Evolutionary conservation across 2,888 invertebrate genomes (phyloP).

Genomic region (Holacanthella duospinosa): DNA sequence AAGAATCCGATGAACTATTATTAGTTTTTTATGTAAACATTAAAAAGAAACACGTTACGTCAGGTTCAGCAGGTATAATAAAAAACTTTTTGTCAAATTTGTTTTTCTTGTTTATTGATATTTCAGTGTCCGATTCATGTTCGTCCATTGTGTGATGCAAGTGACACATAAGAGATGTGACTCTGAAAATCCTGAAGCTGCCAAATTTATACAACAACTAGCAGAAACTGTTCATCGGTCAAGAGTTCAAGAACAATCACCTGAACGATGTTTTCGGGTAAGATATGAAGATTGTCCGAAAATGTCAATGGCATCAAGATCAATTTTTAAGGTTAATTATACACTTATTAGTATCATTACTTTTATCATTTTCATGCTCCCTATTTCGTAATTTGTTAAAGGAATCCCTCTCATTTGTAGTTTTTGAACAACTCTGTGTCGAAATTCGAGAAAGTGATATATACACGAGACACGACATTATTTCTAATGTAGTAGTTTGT

Average conservation of each 20-base stretch:
- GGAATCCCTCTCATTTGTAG: no score
- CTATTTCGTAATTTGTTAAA: no score
- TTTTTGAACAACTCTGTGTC: no score
- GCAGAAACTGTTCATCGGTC: conserved; percentile 26
- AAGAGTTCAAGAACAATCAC: conserved; percentile 17
- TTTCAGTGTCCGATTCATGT: conserved; percentile 26
- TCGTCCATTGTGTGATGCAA: conserved; percentile 26
- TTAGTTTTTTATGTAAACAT: no score
- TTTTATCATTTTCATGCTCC: no score
- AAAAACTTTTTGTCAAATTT: no score
- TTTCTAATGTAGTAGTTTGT: no score
- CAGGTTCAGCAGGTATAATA: no score
- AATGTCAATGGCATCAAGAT: neutral
- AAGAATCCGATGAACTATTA: no score
- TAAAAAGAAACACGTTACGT: no score
- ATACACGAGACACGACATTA: no score
- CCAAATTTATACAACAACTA: conserved; percentile 24
- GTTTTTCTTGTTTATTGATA: conserved; percentile 3
- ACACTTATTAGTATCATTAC: neutral
- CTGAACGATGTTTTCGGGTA: conserved; percentile 16
- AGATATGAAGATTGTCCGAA: conserved; percentile 17
- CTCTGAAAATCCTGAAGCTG: conserved; percentile 15
- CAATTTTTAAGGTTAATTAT: neutral
- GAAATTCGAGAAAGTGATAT: no score
- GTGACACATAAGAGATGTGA: conserved; percentile 20